Evolutionary conservation across 2,113 vertebrate species (phyloP).

Genomic region (Ceuthmochares aereus): DNA sequence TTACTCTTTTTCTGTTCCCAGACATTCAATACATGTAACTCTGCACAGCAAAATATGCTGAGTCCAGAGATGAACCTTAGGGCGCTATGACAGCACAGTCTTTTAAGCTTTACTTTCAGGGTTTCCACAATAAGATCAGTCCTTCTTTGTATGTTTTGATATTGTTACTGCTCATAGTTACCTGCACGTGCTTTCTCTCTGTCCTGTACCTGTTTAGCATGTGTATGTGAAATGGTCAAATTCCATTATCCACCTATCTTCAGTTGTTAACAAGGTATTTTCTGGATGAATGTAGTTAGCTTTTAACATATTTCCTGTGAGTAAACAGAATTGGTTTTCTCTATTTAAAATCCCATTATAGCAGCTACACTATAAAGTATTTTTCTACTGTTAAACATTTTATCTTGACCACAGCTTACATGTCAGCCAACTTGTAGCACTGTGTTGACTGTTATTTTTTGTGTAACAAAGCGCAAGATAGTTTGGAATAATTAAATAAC

Average conservation of each 20-base stretch:
- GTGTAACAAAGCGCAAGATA: constrained; percentile 59
- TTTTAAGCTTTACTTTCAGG: not conserved
- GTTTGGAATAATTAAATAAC: constrained; percentile 75
- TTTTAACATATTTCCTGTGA: not conserved
- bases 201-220: not conserved
- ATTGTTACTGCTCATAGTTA: not conserved
- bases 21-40: not conserved
- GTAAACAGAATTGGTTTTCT: constrained; percentile 14
- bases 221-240: not conserved
- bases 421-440: constrained; percentile 68
- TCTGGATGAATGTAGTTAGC: not conserved
- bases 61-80: not conserved
- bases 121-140: constrained; percentile 1
- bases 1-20: not conserved
- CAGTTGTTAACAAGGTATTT: not conserved
- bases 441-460: constrained; percentile 73
- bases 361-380: constrained; percentile 41
- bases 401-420: constrained; percentile 69
- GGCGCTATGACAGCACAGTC: not conserved
- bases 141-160: not conserved
- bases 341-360: constrained; percentile 54
- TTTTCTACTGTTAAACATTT: constrained; percentile 69
- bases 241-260: not conserved
- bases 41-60: not conserved
- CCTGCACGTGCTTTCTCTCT: not conserved